A percentile compares a stretch with the other conserved stretches of the same genome.
Conservation (phyloP, 2,888 invertebrate species). For the Nineta flava region DNA sequence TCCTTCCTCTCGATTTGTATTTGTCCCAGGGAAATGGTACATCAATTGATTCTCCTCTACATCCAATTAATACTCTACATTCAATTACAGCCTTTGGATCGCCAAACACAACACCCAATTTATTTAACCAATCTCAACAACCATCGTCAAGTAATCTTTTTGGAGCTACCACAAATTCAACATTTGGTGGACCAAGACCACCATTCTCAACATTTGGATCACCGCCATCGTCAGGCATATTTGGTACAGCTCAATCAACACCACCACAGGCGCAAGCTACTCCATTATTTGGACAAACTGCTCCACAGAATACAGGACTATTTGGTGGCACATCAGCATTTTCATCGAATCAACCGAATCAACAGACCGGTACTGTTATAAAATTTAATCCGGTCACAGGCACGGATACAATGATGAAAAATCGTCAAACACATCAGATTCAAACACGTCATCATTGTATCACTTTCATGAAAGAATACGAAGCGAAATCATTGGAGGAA, state of each 20-base stretch:
- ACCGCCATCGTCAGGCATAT: conserved; percentile 25
- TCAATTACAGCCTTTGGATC: conserved; percentile 23
- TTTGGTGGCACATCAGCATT: conserved; percentile 14
- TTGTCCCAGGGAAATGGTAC: too few species aligned
- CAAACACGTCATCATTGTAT: conserved; percentile 93
- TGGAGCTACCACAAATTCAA: conserved; percentile 34
- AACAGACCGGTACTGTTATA: conserved; percentile 51
- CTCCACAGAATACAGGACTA: conserved; percentile 28
- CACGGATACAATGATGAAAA: conserved; percentile 82
- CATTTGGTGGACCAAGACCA: conserved; percentile 38
- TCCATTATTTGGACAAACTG: conserved; percentile 46
- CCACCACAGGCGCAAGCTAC: conserved; percentile 30
- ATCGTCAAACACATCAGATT: conserved; percentile 68
- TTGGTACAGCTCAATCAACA: conserved; percentile 30
- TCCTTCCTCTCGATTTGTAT: too few species aligned
- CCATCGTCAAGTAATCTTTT: conserved; percentile 41
- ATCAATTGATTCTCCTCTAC: too few species aligned
- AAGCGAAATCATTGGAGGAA: conserved; percentile 86
- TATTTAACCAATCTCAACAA: conserved; percentile 38
- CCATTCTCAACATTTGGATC: conserved; percentile 41
- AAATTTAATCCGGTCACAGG: conserved; percentile 81
- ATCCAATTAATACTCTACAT: too few species aligned
- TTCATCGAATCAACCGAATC: conserved; percentile 20
- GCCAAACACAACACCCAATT: conserved; percentile 28
- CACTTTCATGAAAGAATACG: conserved; percentile 98